These are phyloP conservation scores for Elephas maximus DNA, from an alignment of 2,113 vertebrate genomes.

Conservation along the genomic window DNA sequence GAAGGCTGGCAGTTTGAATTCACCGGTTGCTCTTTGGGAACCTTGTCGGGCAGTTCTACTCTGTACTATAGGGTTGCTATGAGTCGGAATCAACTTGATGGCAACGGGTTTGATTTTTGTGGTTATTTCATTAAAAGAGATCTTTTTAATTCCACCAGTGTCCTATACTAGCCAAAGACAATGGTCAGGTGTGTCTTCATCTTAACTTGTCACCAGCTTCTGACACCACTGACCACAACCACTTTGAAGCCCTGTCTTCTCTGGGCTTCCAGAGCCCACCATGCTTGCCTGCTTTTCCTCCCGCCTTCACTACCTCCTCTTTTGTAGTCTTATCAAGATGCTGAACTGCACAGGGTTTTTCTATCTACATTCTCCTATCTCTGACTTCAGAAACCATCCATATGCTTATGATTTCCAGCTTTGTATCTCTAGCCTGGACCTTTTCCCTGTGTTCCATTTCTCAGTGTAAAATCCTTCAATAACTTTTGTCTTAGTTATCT, in stretches of 20 bases:
- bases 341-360: background rate
- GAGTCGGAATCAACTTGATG: too few species aligned
- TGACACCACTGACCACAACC: background rate
- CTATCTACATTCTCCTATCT: background rate
- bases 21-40: too few species aligned
- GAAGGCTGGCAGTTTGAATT: too few species aligned
- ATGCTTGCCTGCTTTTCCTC: accelerated
- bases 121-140: background rate
- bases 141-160: background rate
- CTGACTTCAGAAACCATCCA: background rate
- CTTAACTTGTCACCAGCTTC: background rate
- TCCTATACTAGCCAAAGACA: background rate
- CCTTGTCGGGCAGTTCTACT: too few species aligned
- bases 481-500: background rate
- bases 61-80: too few species aligned
- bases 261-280: background rate
- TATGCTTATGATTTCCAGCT: background rate
- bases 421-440: background rate
- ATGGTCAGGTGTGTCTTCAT: background rate
- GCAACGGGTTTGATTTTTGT: too few species aligned
- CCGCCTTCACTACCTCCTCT: background rate
- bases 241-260: background rate
- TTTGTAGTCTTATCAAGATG: background rate
- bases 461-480: background rate
- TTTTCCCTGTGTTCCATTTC: background rate